Base-by-base conservation (phyloP, 2,113 vertebrate species). In the Sminthopsis crassicaudata region DNA sequence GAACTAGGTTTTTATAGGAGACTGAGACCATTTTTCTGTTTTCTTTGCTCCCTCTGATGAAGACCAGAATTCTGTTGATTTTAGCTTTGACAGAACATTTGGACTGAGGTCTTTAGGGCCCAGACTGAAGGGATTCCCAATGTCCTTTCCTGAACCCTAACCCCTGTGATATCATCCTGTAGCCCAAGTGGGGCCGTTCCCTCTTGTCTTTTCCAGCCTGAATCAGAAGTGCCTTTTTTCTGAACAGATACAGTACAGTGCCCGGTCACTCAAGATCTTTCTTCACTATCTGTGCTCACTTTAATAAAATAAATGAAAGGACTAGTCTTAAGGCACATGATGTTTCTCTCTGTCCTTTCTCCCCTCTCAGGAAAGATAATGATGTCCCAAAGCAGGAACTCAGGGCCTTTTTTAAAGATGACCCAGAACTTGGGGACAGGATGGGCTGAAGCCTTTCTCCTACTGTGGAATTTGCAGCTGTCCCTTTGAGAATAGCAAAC, bases 1-100 rank as follows among this genome's bases (percentile, higher is more conserved):
- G 30, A 91, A 90, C 23, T 53, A 52, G 2, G 30, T 25, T 51
- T 92, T 96, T 92, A 91, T 26, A 27, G 2, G 42, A 96, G 53
- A 53, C 23, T 1, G 67, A 53, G 84, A 91, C 5, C 8, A 54
- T 36, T 88, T 91, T 94, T 88, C 84, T 52, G 7, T n/a, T 88
- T 3, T 42, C 5, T 36, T 53, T 51, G 57, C 46, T 90, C 92
- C 24, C 50, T 46, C 46, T 46, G 53, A 92, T n/a, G 46, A 90
- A 36, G 54, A 14, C 4, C 52, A 90, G 52, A 42, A 23, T 5
- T 52, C 89, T 36, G 89, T 8, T 95, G 5, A 84, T 91, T 46
- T 26, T 23, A 9, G 52, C 22, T 89, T 26, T 0, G 42, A 50
- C 19, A 23, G 46, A 3, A 11, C 10, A 7, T 46, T 54, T 14